Evolutionary conservation across 2,797 vertebrate species (phyloP).

Genomic region (Numenius phaeopus): DNA sequence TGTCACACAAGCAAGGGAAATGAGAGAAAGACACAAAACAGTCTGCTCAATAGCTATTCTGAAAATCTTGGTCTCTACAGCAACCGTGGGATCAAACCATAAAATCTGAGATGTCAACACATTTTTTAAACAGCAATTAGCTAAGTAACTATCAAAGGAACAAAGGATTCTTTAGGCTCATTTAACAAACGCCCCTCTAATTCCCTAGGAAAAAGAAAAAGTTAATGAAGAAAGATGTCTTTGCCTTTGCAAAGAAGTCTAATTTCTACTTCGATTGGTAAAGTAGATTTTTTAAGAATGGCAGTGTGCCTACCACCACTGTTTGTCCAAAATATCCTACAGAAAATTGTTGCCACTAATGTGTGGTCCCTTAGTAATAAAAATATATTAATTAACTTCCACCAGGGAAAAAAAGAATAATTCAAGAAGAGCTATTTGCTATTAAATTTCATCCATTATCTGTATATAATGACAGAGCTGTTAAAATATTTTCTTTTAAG

Average conservation of each 20-base stretch:
- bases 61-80: conserved; percentile 62
- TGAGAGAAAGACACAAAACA: conserved; percentile 34
- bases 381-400: neutral
- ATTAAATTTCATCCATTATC: conserved; percentile 30
- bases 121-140: conserved; percentile 74
- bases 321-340: neutral
- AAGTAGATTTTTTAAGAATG: conserved; percentile 25
- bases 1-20: conserved; percentile 45
- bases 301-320: neutral
- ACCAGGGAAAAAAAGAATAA: neutral
- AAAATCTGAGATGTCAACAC: conserved; percentile 74
- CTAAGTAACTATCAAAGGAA: conserved; percentile 70
- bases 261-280: neutral
- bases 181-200: conserved; percentile 61
- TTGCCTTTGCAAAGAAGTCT: neutral
- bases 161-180: conserved; percentile 63
- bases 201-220: conserved; percentile 53
- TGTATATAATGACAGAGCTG: neutral
- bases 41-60: conserved; percentile 61
- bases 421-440: neutral
- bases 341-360: neutral
- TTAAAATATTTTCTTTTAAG: conserved; percentile 49
- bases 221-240: conserved; percentile 65
- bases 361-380: neutral
- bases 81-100: conserved; percentile 65